These are phyloP conservation scores for Leptogaster cylindrica DNA, from an alignment of 2,888 invertebrate species.

Conservation along the genomic window DNA sequence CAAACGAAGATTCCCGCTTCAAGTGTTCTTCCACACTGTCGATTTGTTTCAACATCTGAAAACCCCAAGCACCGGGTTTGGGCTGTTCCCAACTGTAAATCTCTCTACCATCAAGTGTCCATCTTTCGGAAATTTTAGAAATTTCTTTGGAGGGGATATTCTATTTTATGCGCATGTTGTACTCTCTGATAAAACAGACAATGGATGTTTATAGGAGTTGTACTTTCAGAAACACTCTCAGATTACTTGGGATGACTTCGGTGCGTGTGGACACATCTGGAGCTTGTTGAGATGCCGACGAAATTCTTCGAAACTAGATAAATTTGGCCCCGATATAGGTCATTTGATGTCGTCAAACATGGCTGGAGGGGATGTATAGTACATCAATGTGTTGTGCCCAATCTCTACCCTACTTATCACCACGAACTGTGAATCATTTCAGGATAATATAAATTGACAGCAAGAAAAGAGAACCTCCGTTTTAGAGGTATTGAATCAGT, in stretches of 20 bases:
- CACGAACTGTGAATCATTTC: constrained; percentile 29
- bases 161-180: background rate
- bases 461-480: background rate
- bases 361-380: constrained; percentile 41
- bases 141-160: background rate
- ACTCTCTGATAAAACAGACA: too few species aligned
- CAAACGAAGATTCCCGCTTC: too few species aligned
- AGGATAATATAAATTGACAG: constrained; percentile 33
- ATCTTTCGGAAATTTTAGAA: background rate
- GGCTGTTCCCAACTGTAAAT: too few species aligned
- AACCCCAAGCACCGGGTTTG: too few species aligned
- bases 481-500: background rate
- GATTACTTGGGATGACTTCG: too few species aligned
- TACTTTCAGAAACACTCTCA: too few species aligned
- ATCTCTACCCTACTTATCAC: constrained; percentile 1
- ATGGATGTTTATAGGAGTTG: too few species aligned
- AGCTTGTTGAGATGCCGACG: constrained; percentile 5
- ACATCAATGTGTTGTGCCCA: constrained; percentile 36
- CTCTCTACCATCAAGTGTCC: background rate
- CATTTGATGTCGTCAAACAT: constrained; percentile 45
- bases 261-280: constrained; percentile 6
- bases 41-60: too few species aligned
- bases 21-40: too few species aligned
- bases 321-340: constrained; percentile 47
- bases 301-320: constrained; percentile 42